phyloP scores from a whole-genome alignment of 1,140 invertebrate genomes.

The Aphelenchoides besseyi region DNA sequence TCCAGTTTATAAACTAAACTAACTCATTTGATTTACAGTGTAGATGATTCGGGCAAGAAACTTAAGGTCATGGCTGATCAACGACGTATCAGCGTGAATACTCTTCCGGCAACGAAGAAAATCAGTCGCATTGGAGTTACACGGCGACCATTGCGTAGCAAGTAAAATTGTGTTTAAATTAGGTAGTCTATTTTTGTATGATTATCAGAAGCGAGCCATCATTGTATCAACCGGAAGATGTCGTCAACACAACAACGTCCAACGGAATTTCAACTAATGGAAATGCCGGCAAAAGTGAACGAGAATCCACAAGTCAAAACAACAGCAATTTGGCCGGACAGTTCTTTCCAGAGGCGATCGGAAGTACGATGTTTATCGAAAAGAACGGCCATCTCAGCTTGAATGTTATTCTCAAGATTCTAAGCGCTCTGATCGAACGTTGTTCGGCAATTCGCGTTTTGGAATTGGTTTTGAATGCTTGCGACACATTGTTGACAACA shows the following conservation, averaged over 20 bases:
- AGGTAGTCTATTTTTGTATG: background rate
- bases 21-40: background rate
- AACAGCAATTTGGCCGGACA: slow-evolving; percentile 1
- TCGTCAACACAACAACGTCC: slow-evolving; percentile 3
- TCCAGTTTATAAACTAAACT: background rate
- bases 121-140: background rate
- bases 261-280: background rate
- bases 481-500: slow-evolving; percentile 55
- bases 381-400: slow-evolving; percentile 88
- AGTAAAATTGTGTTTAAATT: slow-evolving; percentile 17
- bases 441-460: slow-evolving; percentile 45
- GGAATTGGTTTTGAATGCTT: slow-evolving; percentile 59
- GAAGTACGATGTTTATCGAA: slow-evolving; percentile 85
- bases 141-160: slow-evolving; percentile 12
- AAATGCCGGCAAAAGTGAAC: slow-evolving; percentile 20
- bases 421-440: slow-evolving; percentile 42
- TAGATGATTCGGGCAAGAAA: slow-evolving; percentile 5
- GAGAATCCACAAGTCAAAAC: slow-evolving; percentile 66
- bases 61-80: slow-evolving; percentile 23
- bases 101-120: slow-evolving; percentile 46
- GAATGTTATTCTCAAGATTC: slow-evolving; percentile 77
- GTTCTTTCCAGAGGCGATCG: slow-evolving; percentile 78
- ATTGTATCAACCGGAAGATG: slow-evolving; percentile 25
- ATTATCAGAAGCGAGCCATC: slow-evolving; percentile 33
- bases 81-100: slow-evolving; percentile 47